Evolutionary conservation across 2,113 vertebrate species (phyloP).

Genomic region (Chrysemys picta): DNA sequence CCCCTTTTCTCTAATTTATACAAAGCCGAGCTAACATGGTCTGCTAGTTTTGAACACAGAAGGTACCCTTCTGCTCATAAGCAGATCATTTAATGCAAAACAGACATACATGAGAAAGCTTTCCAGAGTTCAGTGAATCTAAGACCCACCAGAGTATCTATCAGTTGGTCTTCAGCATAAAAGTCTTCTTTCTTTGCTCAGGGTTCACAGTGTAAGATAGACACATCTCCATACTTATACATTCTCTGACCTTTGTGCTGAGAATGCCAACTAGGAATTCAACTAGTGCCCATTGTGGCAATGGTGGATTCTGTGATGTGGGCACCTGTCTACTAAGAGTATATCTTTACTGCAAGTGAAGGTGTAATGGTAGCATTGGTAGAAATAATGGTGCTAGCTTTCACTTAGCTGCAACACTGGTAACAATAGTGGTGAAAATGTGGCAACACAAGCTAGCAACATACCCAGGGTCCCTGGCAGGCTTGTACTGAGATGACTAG

Average conservation of each 20-base stretch:
- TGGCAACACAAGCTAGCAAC: neutral
- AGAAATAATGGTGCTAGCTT: neutral
- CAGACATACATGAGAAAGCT: neutral
- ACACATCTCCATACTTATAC: neutral
- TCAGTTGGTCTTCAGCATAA: neutral
- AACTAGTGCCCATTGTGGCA: neutral
- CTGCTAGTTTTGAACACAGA: neutral
- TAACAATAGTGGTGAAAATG: neutral
- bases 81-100: neutral
- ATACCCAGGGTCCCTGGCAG: neutral
- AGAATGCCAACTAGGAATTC: fast-evolving
- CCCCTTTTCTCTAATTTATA: neutral
- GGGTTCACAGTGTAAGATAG: neutral
- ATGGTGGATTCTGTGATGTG: neutral
- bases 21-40: neutral
- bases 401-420: neutral
- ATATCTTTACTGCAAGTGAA: neutral
- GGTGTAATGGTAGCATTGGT: too few relatives aligned
- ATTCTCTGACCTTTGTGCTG: neutral
- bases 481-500: neutral
- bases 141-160: neutral
- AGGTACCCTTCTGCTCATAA: neutral
- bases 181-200: neutral
- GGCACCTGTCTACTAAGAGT: neutral
- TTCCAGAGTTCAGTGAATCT: neutral